A percentile compares a stretch with the other conserved stretches of the same genome.
Conservation (phyloP, 1,140 invertebrate species). For the Bactericera cockerelli region DNA sequence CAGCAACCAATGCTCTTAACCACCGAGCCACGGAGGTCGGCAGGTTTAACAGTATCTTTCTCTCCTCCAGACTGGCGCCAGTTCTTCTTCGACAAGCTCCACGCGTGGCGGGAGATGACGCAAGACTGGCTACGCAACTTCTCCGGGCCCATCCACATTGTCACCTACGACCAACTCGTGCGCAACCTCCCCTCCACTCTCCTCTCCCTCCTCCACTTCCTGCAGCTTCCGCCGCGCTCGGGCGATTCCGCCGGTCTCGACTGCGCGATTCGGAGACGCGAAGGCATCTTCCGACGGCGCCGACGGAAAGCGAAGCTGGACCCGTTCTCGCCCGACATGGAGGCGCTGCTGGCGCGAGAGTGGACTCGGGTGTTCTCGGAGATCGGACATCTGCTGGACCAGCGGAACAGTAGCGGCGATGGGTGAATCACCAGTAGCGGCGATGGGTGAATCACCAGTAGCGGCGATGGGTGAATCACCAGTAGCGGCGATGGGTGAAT, state of each 20-base stretch:
- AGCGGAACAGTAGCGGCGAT: neutral
- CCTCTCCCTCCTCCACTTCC: constrained; percentile 40
- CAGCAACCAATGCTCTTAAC: too few relatives aligned
- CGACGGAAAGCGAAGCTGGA: constrained; percentile 47
- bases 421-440: too few relatives aligned
- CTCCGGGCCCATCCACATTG: constrained; percentile 44
- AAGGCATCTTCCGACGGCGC: constrained; percentile 52
- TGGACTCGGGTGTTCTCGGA: neutral
- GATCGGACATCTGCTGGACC: neutral
- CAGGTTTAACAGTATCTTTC: too few relatives aligned
- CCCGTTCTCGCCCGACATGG: constrained; percentile 45
- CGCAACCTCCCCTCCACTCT: constrained; percentile 41
- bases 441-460: too few relatives aligned
- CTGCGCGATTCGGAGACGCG: constrained; percentile 41
- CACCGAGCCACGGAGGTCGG: too few relatives aligned
- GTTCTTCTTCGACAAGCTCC: constrained; percentile 49
- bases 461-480: too few relatives aligned
- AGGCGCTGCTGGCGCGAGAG: constrained; percentile 24
- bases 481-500: too few relatives aligned
- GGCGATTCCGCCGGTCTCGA: constrained; percentile 35
- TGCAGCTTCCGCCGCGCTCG: constrained; percentile 35
- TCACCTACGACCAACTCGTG: constrained; percentile 54
- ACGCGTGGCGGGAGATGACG: constrained; percentile 47
- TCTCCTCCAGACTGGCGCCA: constrained; percentile 45
- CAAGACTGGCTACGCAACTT: constrained; percentile 51